phyloP scores from a whole-genome alignment of 2,113 vertebrate genomes.

The Heterotis niloticus region DNA sequence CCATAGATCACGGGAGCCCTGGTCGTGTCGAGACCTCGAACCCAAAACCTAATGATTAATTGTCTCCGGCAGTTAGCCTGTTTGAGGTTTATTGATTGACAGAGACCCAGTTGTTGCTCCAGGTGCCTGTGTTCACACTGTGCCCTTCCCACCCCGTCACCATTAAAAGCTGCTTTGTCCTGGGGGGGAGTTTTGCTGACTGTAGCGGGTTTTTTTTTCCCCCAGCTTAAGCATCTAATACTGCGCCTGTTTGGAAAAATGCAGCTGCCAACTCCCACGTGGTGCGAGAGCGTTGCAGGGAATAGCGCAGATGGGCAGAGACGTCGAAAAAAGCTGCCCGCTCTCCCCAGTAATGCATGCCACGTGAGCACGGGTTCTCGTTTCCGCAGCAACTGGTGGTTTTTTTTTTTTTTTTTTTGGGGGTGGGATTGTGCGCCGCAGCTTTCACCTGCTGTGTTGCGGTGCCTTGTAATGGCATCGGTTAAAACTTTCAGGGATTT shows the following conservation, averaged over 20 bases:
- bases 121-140: neutral
- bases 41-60: constrained; percentile 1
- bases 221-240: neutral
- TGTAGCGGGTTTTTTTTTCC: neutral
- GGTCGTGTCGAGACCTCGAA: neutral
- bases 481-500: neutral
- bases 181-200: neutral
- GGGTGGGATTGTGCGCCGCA: neutral
- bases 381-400: neutral
- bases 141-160: neutral
- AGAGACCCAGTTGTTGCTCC: neutral
- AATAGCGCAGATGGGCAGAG: neutral
- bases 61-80: neutral
- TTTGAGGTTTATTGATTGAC: constrained; percentile 20
- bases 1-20: neutral
- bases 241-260: neutral
- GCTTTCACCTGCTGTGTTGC: too few relatives aligned
- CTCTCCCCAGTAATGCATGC: neutral
- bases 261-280: neutral
- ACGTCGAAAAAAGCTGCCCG: neutral
- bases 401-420: neutral
- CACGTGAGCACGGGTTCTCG: neutral
- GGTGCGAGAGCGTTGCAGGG: neutral
- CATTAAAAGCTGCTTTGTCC: neutral
- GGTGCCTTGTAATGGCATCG: neutral